Evolutionary conservation across 1,140 invertebrate genomes (phyloP), one percentile per base, ranked within the genome.

Genomic region (Plutomurus gul): DNA sequence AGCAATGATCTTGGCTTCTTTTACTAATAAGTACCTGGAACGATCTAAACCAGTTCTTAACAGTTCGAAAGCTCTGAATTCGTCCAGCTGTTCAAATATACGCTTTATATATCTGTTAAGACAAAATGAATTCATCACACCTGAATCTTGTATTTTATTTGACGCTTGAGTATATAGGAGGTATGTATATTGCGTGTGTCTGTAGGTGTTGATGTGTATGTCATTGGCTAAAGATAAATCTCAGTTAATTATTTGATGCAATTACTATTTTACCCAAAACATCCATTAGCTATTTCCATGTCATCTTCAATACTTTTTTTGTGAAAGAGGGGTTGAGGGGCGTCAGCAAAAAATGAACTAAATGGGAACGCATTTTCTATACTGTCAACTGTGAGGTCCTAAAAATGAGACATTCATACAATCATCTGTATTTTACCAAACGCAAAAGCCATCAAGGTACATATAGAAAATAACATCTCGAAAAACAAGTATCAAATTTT

Each of bases 1-100:
- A 3, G 98, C 98, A 84, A 99, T 99, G 30, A 99, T 98, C 88
- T 99, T 99, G 0, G 98, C 98, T 87, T 99, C 98, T 86, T 99
- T 99, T 0, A 99, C 96, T 1, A 99, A 87, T 16, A 99, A 88
- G 87, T 99, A 99, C 81, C 98, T 95, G n/a, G 78, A 78, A 8
- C 97, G 89, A 87, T 99, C 98, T 10, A 97, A 87, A 4, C 98
- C 98, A 80, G 95, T 98, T 36, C 98, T 89, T 1, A 99, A 87
- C 4, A 99, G 87, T 87, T 99, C 98, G 88, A 99, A 99, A 0
- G 98, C 97, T 75, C 97, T 89, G 85, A 99, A 99, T 86, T 99
- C 97, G 87, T 99, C 98, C 4, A 99, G 86, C 85, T 99, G 96
- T 4, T 93, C 93, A 85, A 99, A 99, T 83, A 99, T 99, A 84